phyloP scores from a whole-genome alignment of 64 coral and sea anemone species.

The Montipora capricornis region DNA sequence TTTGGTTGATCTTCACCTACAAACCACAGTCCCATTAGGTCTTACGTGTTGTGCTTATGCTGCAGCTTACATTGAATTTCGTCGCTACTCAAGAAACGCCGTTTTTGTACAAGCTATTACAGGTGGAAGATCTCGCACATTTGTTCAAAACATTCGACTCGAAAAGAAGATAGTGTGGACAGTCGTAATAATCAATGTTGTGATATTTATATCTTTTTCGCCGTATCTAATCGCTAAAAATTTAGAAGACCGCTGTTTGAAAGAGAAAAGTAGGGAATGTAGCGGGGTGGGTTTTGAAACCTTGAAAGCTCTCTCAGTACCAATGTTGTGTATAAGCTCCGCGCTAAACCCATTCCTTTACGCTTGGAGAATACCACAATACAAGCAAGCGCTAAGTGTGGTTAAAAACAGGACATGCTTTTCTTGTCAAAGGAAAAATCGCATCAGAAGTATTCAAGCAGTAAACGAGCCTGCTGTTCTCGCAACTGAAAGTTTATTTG shows the following conservation, averaged over 20 bases:
- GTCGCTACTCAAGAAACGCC: constrained; percentile 71
- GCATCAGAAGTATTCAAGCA: neutral
- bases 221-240: constrained; percentile 66
- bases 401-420: neutral
- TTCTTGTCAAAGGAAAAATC: neutral
- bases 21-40: constrained; percentile 66
- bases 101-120: constrained; percentile 11
- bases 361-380: constrained; percentile 70
- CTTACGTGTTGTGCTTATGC: constrained; percentile 15
- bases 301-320: constrained; percentile 23
- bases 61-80: constrained; percentile 76
- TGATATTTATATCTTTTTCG: constrained; percentile 62
- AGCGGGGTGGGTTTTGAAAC: constrained; percentile 21
- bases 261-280: constrained; percentile 26
- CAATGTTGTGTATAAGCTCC: constrained; percentile 67
- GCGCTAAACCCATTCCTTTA: constrained; percentile 78
- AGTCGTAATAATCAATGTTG: constrained; percentile 66
- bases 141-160: constrained; percentile 44
- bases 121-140: neutral
- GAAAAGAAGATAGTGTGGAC: constrained; percentile 76
- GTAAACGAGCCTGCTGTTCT: neutral
- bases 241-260: constrained; percentile 36
- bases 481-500: constrained; percentile 14
- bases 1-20: constrained; percentile 72
- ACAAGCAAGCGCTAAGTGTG: constrained; percentile 59